Base-by-base conservation (phyloP, 2,888 invertebrate species). In the Esperia sulphurella region DNA sequence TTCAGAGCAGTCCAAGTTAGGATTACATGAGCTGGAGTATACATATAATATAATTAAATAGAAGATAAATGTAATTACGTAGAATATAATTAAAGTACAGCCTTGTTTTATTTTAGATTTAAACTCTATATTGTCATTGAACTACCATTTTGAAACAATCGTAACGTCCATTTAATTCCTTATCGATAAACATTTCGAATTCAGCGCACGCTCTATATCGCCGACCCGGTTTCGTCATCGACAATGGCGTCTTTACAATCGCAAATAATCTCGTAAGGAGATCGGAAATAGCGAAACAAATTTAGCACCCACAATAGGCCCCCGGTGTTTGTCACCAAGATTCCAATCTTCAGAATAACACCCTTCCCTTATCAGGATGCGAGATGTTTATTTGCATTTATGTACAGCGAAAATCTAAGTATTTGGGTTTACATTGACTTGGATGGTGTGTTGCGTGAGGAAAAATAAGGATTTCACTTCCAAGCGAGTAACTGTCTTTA, bases 221-320 rank as follows among this genome's bases (percentile, higher is more conserved):
- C 21, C 53, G 55, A 56, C 55, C 53, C 59, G 71, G 65, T 71
- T 59, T 54, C 42, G 35, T 66, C 65, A 64, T 45, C 59, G 57
- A 76, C 75, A 76, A 73, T 68, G 65, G 68, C 67, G 71, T 68
- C 75, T 78, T 77, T 68, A 83, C 84, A 83, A 83, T 82, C 79
- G 78, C 71, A 71, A 77, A 79, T 78, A 82, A 88, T 87, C 86
- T 83, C 60, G 62, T 66, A 75, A 80, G 78, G 72, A 80, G 81
- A 88, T 88, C 86, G 82, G 82, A 79, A 83, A 83, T 79, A 73
- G 79, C 77, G 75, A 76, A 85, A 87, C 88, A 87, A 88, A 88
- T 89, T 89, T 86, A 83, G 80, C 83, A 65, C 63, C 77, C 75
- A 88, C 88, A 88, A 88, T 85, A 72, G 85, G 74, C 55, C 59